phyloP scores from a whole-genome alignment of 2,888 invertebrate species.

The Hirtodrosophila cameraria region DNA sequence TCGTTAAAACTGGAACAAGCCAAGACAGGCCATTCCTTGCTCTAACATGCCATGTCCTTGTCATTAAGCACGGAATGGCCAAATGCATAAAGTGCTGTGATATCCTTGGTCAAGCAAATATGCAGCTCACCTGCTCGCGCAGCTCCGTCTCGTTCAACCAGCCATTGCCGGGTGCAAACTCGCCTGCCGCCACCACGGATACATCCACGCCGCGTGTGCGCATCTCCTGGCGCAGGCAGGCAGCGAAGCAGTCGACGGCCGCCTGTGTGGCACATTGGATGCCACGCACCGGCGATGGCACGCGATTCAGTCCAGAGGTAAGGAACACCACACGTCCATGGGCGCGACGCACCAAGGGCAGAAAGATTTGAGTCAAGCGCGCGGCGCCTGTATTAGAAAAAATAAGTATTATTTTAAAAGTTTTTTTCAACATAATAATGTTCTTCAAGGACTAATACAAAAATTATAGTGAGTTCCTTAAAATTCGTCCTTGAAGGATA shows the following conservation, averaged over 20 bases:
- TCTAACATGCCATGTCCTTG: conserved; percentile 29
- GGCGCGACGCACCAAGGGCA: conserved; percentile 91
- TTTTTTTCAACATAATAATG: no score
- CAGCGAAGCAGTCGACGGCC: conserved; percentile 91
- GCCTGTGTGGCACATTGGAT: conserved; percentile 92
- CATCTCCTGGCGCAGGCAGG: conserved; percentile 92
- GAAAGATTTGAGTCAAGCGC: conserved; percentile 90
- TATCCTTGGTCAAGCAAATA: neutral
- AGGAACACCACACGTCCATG: conserved; percentile 92
- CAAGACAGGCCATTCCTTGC: conserved; percentile 11
- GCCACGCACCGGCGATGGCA: conserved; percentile 91
- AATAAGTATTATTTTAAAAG: no score
- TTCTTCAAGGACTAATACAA: no score
- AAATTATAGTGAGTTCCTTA: no score
- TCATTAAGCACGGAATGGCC: conserved; percentile 36
- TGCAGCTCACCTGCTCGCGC: conserved; percentile 85
- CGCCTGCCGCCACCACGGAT: conserved; percentile 93
- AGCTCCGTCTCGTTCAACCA: conserved; percentile 90
- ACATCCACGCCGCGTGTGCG: conserved; percentile 92
- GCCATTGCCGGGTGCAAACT: conserved; percentile 91
- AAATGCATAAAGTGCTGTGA: conserved; percentile 6
- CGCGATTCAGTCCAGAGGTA: conserved; percentile 90
- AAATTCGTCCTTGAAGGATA: no score
- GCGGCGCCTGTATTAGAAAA: conserved; percentile 85
- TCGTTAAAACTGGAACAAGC: conserved; percentile 60